Base-by-base conservation (phyloP, 2,888 invertebrate genomes). In the Andrena haemorrhoa region DNA sequence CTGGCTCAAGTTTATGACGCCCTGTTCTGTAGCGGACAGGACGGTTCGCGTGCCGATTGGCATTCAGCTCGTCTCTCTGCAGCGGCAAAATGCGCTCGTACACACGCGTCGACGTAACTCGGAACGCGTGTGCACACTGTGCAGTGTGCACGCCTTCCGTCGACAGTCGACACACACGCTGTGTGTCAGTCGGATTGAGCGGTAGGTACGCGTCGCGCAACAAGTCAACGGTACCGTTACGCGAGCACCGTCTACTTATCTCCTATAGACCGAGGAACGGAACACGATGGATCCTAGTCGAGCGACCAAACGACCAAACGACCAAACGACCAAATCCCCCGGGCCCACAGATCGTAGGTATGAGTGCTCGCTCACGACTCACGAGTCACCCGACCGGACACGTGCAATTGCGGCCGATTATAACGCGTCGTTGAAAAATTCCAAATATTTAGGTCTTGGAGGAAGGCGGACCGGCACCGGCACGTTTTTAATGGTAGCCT, bases 231-330 rank as follows among this genome's bases (percentile, higher is more conserved):
- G 82, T 89, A 89, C 91, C 91, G 91, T 91, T 91, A 91, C 73
- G 61, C 84, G 87, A 84, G 87, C 86, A 84, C 83, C 83, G 84
- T 80, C 86, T 79, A n/a, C n/a, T n/a, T n/a, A 91, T 91, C 84
- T 70, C 83, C 86, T 91, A 91, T 89, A 89, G 88, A 87, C 88
- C 82, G 85, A 84, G 68, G 81, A 89, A 90, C 86, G 89, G 89
- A 88, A 90, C 89, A 66, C 65, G 31, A 16, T 71, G 74, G 85
- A 88, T 89, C 85, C 60, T 76, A 76, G 69, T 51, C 64, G n/a
- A 41, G 51, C 47, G n/a, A 51, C 12, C 60, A 51, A 1, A 16
- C 41, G 29, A 51, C n/a, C 66, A 12, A 16, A 23, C 47, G 16
- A 7, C 8, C 66, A 6, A 56, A 10, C 41, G 29, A 51, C n/a